Evolutionary conservation across 2,797 vertebrate species (phyloP), one percentile per base, ranked within the genome.

Genomic region (Sebastes ruberrimus): DNA sequence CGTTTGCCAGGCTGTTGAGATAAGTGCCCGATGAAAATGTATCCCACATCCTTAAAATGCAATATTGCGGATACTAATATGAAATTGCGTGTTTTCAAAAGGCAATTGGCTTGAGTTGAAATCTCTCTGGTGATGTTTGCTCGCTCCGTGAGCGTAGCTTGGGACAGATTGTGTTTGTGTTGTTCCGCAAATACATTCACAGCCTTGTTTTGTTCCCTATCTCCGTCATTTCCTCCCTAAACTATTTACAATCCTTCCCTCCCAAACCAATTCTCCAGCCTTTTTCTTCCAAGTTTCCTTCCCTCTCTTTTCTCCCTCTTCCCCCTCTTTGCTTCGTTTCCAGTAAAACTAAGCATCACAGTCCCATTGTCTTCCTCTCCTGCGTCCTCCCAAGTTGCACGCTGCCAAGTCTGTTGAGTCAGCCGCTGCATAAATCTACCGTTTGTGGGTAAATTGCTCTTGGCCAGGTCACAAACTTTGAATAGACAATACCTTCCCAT

Each of bases 391-490:
- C 28, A 62, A 70, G 27, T 71, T 56, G 71, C 69, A 73, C 22
- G 2, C 71, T 70, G 87, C 86, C 88, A 88, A 85, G 79, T 78
- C 49, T 71, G 85, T 87, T 78, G 86, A 92, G 84, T 91, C 87
- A 91, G 87, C 78, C 67, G 1, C 63, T 53, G 69, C 60, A 84
- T 68, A 85, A 78, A 88, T 81, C 78, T 33, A 30, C 7, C 66
- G 61, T 76, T 46, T 64, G 53, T 85, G 59, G 49, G 33, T 64
- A 73, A 85, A 81, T 78, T 72, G 74, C 71, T 81, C 66, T 71
- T 69, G 69, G 83, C 52, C 75, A 74, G 71, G 76, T 80, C 72
- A 70, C 77, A 86, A 56, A 82, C 52, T 80, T 59, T 80, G 74
- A 84, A 86, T 59, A 76, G 59, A 89, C 72, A 81, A 81, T 75